Evolutionary conservation across 2,113 vertebrate species (phyloP).

Genomic region (Copsychus sechellarum): DNA sequence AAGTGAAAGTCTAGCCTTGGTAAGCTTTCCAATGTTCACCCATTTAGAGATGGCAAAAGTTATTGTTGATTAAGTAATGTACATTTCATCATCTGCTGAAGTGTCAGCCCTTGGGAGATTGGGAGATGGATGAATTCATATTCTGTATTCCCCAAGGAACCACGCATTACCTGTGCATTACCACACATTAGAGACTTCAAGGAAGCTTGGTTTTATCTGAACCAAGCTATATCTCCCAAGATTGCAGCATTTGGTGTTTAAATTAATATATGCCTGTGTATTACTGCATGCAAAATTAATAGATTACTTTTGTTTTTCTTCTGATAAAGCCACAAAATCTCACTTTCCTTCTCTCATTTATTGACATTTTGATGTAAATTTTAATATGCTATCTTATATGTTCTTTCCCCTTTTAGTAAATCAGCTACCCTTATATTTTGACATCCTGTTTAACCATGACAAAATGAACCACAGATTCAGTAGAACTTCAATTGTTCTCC

Average conservation of each 20-base stretch:
- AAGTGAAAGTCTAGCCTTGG: neutral
- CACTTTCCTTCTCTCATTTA: neutral
- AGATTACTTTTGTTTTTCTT: neutral
- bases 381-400: neutral
- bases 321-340: neutral
- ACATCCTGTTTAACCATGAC: neutral
- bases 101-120: neutral
- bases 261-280: neutral
- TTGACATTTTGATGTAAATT: neutral
- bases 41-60: neutral
- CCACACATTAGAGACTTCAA: neutral
- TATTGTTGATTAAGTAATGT: neutral
- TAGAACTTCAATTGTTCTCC: neutral
- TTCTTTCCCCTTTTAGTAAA: neutral
- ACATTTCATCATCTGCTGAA: neutral
- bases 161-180: neutral
- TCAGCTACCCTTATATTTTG: neutral
- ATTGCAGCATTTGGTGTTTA: neutral
- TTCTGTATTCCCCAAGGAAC: neutral
- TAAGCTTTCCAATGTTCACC: neutral
- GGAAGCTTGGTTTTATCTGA: neutral
- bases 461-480: neutral
- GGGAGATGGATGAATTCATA: neutral
- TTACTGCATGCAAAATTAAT: neutral
- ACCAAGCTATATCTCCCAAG: neutral